These are phyloP conservation scores for Apus apus DNA, from an alignment of 2,113 vertebrate species.

Conservation along the genomic window DNA sequence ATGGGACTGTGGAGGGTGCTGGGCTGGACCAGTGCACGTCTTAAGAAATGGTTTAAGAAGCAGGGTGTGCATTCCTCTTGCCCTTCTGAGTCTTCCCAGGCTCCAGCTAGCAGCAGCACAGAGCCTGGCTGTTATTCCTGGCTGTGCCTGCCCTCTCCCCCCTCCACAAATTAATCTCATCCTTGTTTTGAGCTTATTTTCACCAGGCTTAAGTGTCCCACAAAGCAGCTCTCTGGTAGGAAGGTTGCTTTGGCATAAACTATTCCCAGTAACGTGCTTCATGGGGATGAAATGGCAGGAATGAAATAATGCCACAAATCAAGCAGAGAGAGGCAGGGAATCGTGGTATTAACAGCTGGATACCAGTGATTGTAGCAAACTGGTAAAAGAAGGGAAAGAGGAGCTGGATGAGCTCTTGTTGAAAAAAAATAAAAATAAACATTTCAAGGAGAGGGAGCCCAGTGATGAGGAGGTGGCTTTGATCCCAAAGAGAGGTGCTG, in stretches of 20 bases:
- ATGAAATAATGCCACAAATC: neutral
- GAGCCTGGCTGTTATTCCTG: neutral
- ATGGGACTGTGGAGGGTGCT: neutral
- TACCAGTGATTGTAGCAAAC: neutral
- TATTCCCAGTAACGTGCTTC: neutral
- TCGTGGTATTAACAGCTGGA: accelerated
- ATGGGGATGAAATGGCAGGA: neutral
- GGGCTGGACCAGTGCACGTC: accelerated
- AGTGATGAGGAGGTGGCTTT: accelerated
- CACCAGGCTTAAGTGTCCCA: accelerated
- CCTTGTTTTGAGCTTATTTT: neutral
- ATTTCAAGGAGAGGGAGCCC: neutral
- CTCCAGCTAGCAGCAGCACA: accelerated
- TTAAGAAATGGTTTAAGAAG: neutral
- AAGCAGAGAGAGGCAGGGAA: neutral
- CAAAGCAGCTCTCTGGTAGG: neutral
- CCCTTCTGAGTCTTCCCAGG: neutral
- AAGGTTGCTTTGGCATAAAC: neutral
- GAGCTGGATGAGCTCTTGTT: neutral
- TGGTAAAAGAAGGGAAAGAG: neutral
- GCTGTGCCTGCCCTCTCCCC: neutral
- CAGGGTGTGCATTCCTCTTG: neutral
- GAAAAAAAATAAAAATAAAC: neutral
- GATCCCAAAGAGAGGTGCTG: neutral
- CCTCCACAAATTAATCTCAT: neutral